These are phyloP conservation scores for Agelas oroides DNA, from an alignment of 37 sponge, comb jelly and placozoan genomes.

Conservation along the genomic window DNA sequence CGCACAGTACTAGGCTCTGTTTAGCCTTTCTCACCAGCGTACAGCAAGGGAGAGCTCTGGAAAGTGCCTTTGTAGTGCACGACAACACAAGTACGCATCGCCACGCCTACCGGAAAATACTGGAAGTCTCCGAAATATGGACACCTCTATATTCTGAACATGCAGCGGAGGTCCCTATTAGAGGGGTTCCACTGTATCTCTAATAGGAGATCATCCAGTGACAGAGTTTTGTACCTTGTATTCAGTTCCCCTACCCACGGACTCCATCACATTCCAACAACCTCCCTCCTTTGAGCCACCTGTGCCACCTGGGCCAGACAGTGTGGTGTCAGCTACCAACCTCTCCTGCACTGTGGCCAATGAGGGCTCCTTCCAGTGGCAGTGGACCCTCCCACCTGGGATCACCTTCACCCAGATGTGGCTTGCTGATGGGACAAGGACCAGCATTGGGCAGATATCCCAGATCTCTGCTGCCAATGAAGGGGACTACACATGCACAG, in stretches of 20 bases:
- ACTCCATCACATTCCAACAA: not conserved
- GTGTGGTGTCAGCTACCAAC: not conserved
- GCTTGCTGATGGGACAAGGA: conserved; percentile 52
- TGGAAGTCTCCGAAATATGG: no score
- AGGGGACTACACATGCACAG: conserved; percentile 23
- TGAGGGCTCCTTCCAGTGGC: conserved; percentile 53
- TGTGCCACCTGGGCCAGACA: not conserved
- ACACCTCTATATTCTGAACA: no score
- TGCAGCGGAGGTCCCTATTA: no score
- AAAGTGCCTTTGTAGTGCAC: no score
- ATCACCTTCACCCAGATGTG: not conserved
- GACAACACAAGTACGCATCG: no score
- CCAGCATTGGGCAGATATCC: conserved; percentile 19
- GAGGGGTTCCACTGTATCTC: no score
- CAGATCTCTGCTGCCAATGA: not conserved
- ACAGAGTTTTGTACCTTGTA: not conserved
- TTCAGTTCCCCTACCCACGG: not conserved
- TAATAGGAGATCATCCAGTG: no score
- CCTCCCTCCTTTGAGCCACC: not conserved
- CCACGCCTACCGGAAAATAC: no score
- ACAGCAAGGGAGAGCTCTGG: no score
- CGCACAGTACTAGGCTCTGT: no score
- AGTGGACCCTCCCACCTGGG: conserved; percentile 27
- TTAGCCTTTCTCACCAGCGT: no score
- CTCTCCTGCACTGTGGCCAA: conserved; percentile 59